Conservation (phyloP, 2,888 invertebrate genomes). For the Patella ulyssiponensis region DNA sequence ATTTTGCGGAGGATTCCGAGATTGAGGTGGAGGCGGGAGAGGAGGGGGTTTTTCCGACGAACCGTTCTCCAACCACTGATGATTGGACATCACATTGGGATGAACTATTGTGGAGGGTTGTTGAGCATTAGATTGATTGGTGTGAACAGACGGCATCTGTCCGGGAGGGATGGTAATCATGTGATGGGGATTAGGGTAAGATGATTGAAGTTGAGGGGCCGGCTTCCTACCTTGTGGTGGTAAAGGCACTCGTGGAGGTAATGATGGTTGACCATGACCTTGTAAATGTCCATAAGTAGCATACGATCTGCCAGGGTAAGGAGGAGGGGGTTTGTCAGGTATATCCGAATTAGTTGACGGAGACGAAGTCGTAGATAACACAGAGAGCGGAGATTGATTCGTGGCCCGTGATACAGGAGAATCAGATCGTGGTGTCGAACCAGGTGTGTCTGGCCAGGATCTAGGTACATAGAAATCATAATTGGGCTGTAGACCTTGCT, state of each 20-base stretch:
- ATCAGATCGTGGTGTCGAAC: conserved; percentile 65
- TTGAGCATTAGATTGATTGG: conserved; percentile 20
- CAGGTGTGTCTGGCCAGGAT: conserved; percentile 51
- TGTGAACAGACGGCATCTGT: conserved; percentile 32
- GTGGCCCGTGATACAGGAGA: conserved; percentile 67
- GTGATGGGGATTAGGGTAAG: conserved; percentile 11
- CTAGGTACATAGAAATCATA: conserved; percentile 31
- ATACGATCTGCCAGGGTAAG: conserved; percentile 59
- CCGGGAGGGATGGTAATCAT: conserved; percentile 19
- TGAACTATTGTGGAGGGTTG: conserved; percentile 21
- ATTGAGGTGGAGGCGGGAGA: conserved; percentile 16
- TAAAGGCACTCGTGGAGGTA: conserved; percentile 60
- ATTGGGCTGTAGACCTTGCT: conserved; percentile 23
- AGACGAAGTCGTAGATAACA: conserved; percentile 68
- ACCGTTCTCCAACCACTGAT: conserved; percentile 12
- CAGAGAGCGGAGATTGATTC: conserved; percentile 71
- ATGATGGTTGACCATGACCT: conserved; percentile 46
- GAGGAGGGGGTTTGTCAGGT: conserved; percentile 70
- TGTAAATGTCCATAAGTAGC: conserved; percentile 28
- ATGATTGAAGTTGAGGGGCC: conserved; percentile 11
- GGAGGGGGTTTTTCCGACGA: neutral
- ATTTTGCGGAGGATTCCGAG: conserved; percentile 10
- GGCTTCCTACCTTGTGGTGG: conserved; percentile 38
- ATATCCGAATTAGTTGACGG: conserved; percentile 71
- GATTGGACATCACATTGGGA: conserved; percentile 12